Conservation (phyloP, 2,797 vertebrate species). For the Leptodactylus fallax region DNA sequence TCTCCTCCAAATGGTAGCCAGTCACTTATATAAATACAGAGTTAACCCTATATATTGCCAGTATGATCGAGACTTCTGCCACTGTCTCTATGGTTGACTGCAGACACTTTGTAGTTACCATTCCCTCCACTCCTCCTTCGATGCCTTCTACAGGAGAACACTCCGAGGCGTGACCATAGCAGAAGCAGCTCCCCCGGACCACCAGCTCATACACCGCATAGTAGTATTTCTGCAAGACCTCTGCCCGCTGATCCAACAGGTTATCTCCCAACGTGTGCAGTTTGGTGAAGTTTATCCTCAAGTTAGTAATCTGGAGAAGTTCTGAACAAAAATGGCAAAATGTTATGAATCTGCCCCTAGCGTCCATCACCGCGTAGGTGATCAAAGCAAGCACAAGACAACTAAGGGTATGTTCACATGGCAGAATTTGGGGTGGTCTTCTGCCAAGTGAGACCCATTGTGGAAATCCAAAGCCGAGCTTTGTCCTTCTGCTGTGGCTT, state of each 20-base stretch:
- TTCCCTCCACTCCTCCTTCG: slow-evolving; percentile 71
- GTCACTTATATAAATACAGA: too few relatives aligned
- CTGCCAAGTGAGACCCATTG: too few relatives aligned
- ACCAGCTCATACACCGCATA: slow-evolving; percentile 94
- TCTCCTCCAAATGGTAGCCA: too few relatives aligned
- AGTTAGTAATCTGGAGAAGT: slow-evolving; percentile 81
- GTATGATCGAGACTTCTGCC: too few relatives aligned
- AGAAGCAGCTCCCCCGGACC: slow-evolving; percentile 91
- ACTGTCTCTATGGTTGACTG: neutral
- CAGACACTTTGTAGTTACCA: slow-evolving; percentile 71
- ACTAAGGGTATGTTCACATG: too few relatives aligned
- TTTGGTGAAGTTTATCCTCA: slow-evolving; percentile 83
- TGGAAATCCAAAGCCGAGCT: too few relatives aligned
- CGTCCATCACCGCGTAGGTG: too few relatives aligned
- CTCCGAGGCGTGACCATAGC: slow-evolving; percentile 85
- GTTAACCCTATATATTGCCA: too few relatives aligned
- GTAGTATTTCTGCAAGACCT: slow-evolving; percentile 92
- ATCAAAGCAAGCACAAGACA: too few relatives aligned
- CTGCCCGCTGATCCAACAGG: slow-evolving; percentile 80
- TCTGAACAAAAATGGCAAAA: slow-evolving; percentile 68
- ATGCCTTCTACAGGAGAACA: slow-evolving; percentile 79
- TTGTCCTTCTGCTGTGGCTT: too few relatives aligned
- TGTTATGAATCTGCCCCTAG: too few relatives aligned
- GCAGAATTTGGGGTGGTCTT: too few relatives aligned
- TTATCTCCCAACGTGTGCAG: slow-evolving; percentile 84